Evolutionary conservation across 2,888 invertebrate species (phyloP), one percentile per base, ranked within the genome.

Genomic region (Drosophila gaucha): DNA sequence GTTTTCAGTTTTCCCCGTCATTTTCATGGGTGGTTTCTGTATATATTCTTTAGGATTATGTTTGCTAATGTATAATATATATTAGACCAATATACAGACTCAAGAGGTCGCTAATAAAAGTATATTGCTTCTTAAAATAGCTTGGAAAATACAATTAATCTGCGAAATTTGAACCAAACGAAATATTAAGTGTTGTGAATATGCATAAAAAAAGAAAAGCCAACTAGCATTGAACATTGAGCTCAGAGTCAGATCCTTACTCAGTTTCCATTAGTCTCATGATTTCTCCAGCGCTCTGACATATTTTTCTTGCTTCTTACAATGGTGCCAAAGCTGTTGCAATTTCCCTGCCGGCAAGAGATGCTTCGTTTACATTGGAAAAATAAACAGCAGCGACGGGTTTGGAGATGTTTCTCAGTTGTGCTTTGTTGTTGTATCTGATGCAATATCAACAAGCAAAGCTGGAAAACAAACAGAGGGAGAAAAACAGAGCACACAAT

Each of bases 321-420:
- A 60, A 54, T 59, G 60, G 63, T 56, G 75, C 54, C 75, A 60
- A 54, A 58, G 63, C 36, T 58, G 51, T 58, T 69, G 60, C 63
- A 63, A 35, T 46, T 57, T 67, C 18, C 38, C 10, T 49, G 24
- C 33, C 31, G 14, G 35, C 16, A 51, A 43, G 41, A 67, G 65
- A 58, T 56, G 63, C 54, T 54, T 64, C n/a, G 44, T 58, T 67
- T 62, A 14, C 54, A 28, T 24, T 41, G 8, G n/a, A 38, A 18
- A 57, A 63, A 16, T 51, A 20, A 46, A 12, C 38, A 44, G 10
- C 38, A 26, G 26, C 14, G 43, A 14, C 8, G 39, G 16, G 8
- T 38, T 24, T 4, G 12, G 20, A 38, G 26, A 52, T 50, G 50
- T 28, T 63, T 26, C 26, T 31, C 1, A 28, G 30, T 6, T 22